A percentile compares a stretch with the other conserved stretches of the same genome.
phyloP scores from a whole-genome alignment of 1,140 invertebrate genomes.

The Phymastichus coffea region DNA sequence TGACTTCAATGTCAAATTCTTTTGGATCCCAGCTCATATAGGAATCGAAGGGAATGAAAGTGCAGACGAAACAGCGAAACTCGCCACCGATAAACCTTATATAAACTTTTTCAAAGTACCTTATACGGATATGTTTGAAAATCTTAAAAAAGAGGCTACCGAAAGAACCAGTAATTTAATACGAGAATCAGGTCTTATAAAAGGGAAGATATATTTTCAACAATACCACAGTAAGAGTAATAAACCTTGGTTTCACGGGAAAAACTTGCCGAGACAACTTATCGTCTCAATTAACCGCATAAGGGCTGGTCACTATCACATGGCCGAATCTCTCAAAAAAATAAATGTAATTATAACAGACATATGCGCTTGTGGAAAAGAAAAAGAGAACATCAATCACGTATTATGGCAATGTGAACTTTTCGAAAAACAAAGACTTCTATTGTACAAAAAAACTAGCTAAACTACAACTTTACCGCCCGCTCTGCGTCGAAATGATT shows the following conservation, averaged over 20 bases:
- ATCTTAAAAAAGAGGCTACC: no score
- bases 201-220: neutral
- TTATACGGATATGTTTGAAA: neutral
- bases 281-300: neutral
- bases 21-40: no score
- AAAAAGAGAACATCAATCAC: neutral
- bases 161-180: neutral
- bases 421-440: no score
- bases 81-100: neutral
- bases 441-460: no score
- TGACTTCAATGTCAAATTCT: neutral
- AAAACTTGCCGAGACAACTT: neutral
- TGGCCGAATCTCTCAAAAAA: neutral
- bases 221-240: neutral
- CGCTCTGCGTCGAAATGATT: no score
- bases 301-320: neutral
- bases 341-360: neutral
- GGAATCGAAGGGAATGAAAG: no score
- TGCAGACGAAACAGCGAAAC: neutral
- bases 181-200: neutral
- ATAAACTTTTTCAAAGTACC: neutral
- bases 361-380: neutral
- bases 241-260: neutral
- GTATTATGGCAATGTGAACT: slow-evolving; percentile 2
- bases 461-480: no score